Base-by-base conservation (phyloP, 1,140 invertebrate species). In the Dinoponera quadriceps region DNA sequence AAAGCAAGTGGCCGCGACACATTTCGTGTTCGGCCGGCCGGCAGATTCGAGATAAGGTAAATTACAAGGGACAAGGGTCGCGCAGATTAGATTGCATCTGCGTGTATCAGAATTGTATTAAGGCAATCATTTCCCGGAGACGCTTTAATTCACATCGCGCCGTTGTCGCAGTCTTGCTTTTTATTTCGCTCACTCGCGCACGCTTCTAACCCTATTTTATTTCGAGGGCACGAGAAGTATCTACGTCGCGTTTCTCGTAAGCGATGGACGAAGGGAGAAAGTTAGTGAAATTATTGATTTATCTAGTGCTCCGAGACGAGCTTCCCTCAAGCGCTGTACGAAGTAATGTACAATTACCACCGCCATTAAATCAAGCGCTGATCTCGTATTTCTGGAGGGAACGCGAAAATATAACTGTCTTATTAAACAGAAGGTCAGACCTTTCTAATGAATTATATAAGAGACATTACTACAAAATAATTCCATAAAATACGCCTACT, bases 1-100 rank as follows among this genome's bases (percentile, higher is more conserved):
- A 80, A 80, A 80, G 65, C 75, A 80, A 80, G 75, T 80, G 75
- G 75, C 25, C 65, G 75, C 75, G 75, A 80, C 75, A 71, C 75
- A 80, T 80, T 80, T 80, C 75, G 75, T 80, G 75, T 80, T 80
- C 75, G 75, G 71, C 65, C 75, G 38, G 38, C n/a, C 74, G 20
- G 75, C 65, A 80, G 75, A 80, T 80, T 80, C 65, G 14, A 80
- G 75, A 80, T 80, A 80, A 80, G 63, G 75, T 71, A 71, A 80
- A 80, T 80, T 80, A 80, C 75, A 80, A 80, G 75, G 75, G 75
- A 80, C 75, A 71, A 57, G 75, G 65, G 75, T 80, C 51, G 65
- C 51, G n/a, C n/a, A 80, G 51, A 80, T 80, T 80, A 80, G 75
- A 80, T 80, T 57, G 75, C 66, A 80, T 80, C 75, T 68, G 44